A percentile compares a stretch with the other conserved stretches of the same genome.
phyloP scores from a whole-genome alignment of 2,797 vertebrate species.

The Cyprinella venusta region DNA sequence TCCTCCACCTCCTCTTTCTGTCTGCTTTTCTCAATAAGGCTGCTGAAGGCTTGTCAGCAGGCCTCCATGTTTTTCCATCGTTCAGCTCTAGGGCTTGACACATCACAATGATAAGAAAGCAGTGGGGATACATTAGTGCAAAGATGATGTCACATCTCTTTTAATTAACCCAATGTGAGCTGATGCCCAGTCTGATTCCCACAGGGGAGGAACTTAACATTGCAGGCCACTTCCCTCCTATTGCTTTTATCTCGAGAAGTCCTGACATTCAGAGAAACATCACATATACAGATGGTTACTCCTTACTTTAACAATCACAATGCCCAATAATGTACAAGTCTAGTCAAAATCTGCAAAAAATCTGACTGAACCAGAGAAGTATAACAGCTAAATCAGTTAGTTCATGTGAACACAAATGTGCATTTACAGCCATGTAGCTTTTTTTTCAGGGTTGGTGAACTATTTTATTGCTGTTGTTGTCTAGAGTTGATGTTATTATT shows the following conservation, averaged over 20 bases:
- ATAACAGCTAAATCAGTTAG: neutral
- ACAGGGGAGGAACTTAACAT: neutral
- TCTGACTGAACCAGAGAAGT: neutral
- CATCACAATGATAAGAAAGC: slow-evolving; percentile 27
- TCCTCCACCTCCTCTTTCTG: neutral
- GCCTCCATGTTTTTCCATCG: neutral
- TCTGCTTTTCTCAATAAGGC: neutral
- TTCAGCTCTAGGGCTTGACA: slow-evolving; percentile 24
- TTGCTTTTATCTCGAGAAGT: neutral
- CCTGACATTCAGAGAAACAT: neutral
- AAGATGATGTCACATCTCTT: slow-evolving; percentile 33
- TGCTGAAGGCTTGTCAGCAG: neutral
- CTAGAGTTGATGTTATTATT: too few relatives aligned
- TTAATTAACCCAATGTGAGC: slow-evolving; percentile 25
- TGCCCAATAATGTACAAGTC: neutral
- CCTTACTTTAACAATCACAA: neutral
- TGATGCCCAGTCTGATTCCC: slow-evolving; percentile 8
- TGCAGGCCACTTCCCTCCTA: neutral
- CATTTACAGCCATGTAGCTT: too few relatives aligned
- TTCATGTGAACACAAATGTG: too few relatives aligned
- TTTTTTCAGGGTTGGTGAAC: too few relatives aligned
- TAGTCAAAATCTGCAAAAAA: neutral
- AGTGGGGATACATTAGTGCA: slow-evolving; percentile 6
- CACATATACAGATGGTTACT: neutral
- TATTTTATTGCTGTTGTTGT: too few relatives aligned